Evolutionary conservation across 1,140 invertebrate genomes (phyloP).

Genomic region (Mamestra configurata): DNA sequence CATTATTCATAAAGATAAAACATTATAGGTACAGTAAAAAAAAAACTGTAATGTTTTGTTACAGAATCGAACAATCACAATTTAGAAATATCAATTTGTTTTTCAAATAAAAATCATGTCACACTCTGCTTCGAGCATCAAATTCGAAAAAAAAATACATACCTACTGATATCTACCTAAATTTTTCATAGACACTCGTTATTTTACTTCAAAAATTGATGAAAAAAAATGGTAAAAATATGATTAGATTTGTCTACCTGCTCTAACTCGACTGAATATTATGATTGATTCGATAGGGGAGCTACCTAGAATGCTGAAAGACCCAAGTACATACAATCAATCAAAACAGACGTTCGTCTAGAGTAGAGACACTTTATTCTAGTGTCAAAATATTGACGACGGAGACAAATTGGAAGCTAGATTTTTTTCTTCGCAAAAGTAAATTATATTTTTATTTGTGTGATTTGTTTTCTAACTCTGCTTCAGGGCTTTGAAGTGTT

Average conservation of each 20-base stretch:
- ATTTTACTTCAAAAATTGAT: not conserved
- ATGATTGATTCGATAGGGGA: constrained; percentile 15
- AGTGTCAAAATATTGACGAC: not conserved
- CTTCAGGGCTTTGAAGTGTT: not conserved
- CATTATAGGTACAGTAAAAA: too few species aligned
- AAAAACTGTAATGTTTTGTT: too few species aligned
- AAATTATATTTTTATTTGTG: not conserved
- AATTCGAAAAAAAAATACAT: too few species aligned
- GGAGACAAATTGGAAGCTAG: not conserved
- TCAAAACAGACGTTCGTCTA: not conserved
- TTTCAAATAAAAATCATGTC: too few species aligned
- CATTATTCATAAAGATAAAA: too few species aligned
- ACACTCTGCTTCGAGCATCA: too few species aligned
- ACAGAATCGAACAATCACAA: too few species aligned
- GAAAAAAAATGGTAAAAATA: not conserved
- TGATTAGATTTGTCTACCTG: not conserved
- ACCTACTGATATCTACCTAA: too few species aligned
- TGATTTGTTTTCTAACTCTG: not conserved
- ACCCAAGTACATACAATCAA: constrained; percentile 11
- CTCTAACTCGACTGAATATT: not conserved
- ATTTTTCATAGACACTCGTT: too few species aligned
- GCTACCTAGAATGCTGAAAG: not conserved
- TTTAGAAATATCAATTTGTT: too few species aligned
- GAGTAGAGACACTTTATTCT: not conserved
- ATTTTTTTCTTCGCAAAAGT: not conserved